Evolutionary conservation across 1,140 invertebrate genomes (phyloP).

Genomic region (Araneus ventricosus): DNA sequence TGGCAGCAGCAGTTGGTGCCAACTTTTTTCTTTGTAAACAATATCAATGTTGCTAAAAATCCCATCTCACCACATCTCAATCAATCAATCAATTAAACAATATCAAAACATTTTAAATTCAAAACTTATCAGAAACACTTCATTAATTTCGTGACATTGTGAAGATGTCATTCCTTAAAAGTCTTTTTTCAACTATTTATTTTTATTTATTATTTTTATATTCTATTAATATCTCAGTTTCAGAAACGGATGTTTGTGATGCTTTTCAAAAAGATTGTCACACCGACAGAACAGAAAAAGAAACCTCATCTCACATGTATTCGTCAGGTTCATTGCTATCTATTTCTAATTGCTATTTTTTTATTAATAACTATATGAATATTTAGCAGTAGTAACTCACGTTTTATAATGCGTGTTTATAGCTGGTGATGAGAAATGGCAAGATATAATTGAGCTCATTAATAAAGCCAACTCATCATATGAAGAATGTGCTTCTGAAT

Average conservation of each 20-base stretch:
- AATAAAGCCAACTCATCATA: slow-evolving; percentile 57
- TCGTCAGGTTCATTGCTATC: background rate
- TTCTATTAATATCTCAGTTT: background rate
- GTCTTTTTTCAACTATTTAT: background rate
- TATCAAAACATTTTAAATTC: no score
- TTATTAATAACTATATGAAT: background rate
- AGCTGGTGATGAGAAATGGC: slow-evolving; percentile 17
- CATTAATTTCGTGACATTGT: no score
- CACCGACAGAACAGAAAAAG: background rate
- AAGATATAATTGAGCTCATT: slow-evolving; percentile 45
- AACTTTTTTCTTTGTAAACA: no score
- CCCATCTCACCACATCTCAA: no score
- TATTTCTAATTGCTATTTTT: background rate
- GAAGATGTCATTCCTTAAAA: background rate
- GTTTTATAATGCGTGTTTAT: background rate
- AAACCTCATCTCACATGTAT: slow-evolving; percentile 1
- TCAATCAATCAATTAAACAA: no score
- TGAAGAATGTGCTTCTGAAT: slow-evolving; percentile 50
- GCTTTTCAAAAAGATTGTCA: slow-evolving; percentile 26
- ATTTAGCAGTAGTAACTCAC: background rate
- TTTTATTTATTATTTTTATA: background rate
- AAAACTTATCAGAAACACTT: no score
- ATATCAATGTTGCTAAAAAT: no score
- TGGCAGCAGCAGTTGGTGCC: no score
- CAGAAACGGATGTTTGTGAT: background rate